Evolutionary conservation across 2,888 invertebrate genomes (phyloP), one percentile per base, ranked within the genome.

Genomic region (Helicoverpa assulta): DNA sequence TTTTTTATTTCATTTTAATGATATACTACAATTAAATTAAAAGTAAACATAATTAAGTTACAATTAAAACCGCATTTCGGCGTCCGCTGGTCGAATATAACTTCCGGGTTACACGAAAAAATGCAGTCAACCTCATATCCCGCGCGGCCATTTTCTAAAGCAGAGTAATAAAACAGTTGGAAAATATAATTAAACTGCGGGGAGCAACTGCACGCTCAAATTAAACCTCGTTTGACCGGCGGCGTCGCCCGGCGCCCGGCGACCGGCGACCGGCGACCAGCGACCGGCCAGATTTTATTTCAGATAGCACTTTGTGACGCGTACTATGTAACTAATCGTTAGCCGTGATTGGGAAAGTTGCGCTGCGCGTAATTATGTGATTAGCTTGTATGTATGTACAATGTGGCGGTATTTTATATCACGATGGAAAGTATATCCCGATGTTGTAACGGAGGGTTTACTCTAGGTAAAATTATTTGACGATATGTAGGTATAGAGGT

Each of bases 311-410:
- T 52, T 53, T 47, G 73, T 71, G 70, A 73, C 61, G 52, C 67
- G 50, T 26, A 21, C 58, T 60, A 66, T 69, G 55, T 57, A 66
- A 68, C 67, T 74, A 78, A 78, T 78, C 72, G 74, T 59, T 67
- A 50, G 37, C 67, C 52, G 59, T 82, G 62, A 82, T 80, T 81
- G 71, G 71, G 69, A 64, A 81, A 80, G 70, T 78, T 81, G 66
- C 47, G 64, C 43, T 64, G 59, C 26, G 12, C 59, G 63, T 40
- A 70, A 69, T 78, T 61, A 71, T 66, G 70, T 70, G 76, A 70
- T 16, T 54, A 65, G 26, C 66, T 51, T 52, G 21, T 55, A 61
- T 56, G 57, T 26, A 26, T 26, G 26, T 3, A 26, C 26, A 26
- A 1, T 33, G 33, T 33, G 60, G 56, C 71, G 40, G 54, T 70